Base-by-base conservation (phyloP, 2,888 invertebrate species). In the Vandiemenella viatica region DNA sequence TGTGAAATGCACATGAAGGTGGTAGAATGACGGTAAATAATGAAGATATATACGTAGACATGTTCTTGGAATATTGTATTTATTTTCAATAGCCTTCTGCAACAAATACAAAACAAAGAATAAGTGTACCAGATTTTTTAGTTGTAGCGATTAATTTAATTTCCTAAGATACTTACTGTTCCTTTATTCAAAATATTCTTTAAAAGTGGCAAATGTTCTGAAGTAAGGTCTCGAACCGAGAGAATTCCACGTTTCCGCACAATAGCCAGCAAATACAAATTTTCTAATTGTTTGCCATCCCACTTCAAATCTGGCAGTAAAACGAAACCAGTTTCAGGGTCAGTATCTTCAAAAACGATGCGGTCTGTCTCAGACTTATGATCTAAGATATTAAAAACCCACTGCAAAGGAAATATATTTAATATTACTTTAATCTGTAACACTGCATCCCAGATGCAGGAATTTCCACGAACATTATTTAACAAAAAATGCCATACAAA, bases 11-110 rank as follows among this genome's bases (percentile, higher is more conserved):
- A 97, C 75, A 64, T 98, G 97, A 1, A 98, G 71, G 63, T 97
- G 95, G 67, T 93, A 96, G 69, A 92, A 98, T 0, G 93, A 89
- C 0, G 97, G 97, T 61, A 92, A 95, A 67, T 97, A 97, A 65
- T 97, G 96, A 0, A 96, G 65, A 65, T 86, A 97, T 53, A 88
- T 76, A 19, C 93, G 74, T 20, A 96, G 65, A 61, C 88, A 80
- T 5, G 77, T 75, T 15, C 72, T 65, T 4, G 75, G 67, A 1
- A 97, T 58, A 13, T 75, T 75, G 67, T 85, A 96, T 59, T 83
- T 86, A 23, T 84, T 73, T 44, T 75, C 62, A 50, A 97, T 88
- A 3, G 79, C 79, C 63, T 76, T 72, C 81, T 85, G 68, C 45
- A 73, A 74, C 45, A 48, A 40, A 55, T 55, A 53, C 52, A 48